These are phyloP conservation scores for Syncerus caffer DNA, from an alignment of 2,797 vertebrate species.

Conservation along the genomic window DNA sequence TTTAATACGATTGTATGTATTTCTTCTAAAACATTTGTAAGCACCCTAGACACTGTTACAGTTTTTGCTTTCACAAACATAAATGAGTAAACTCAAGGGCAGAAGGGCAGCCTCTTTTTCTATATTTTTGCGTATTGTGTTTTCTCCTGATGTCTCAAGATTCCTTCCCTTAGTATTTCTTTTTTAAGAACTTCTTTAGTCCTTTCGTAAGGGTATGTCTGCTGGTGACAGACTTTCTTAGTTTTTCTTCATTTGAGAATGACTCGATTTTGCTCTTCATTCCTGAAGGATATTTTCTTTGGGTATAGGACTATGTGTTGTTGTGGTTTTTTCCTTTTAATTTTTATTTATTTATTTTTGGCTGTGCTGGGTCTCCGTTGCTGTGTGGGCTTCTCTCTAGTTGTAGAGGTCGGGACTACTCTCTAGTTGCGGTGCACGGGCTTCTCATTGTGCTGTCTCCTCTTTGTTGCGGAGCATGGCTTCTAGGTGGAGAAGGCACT, in stretches of 20 bases:
- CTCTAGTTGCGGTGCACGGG: neutral
- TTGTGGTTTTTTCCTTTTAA: neutral
- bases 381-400: neutral
- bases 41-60: neutral
- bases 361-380: neutral
- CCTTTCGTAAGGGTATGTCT: neutral
- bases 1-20: neutral
- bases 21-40: neutral
- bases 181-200: neutral
- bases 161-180: neutral
- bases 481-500: no score
- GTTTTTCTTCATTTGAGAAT: neutral
- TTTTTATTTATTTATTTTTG: neutral
- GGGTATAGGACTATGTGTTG: neutral
- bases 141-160: neutral
- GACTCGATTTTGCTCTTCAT: neutral
- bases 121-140: neutral
- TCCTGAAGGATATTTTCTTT: neutral
- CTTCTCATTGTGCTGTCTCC: neutral
- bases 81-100: neutral
- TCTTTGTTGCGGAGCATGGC: neutral
- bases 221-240: neutral
- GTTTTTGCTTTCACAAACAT: neutral
- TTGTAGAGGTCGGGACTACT: neutral
- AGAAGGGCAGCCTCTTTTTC: neutral